phyloP scores from a whole-genome alignment of 2,888 invertebrate species.

The Stratiomys singularior region DNA sequence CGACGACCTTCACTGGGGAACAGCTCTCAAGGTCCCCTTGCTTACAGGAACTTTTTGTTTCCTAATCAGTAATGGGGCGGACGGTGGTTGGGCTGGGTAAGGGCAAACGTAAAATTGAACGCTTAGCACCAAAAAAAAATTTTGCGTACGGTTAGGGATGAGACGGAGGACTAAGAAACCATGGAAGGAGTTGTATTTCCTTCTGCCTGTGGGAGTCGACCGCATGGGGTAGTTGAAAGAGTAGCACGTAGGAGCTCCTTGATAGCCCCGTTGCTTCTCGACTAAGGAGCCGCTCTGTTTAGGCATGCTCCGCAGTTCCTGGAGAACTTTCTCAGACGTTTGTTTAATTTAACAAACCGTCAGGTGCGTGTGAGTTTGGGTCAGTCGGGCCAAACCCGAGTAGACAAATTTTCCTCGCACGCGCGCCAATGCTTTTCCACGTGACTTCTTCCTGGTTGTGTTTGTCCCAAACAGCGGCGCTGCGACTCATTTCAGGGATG shows the following conservation, averaged over 20 bases:
- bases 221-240: not conserved
- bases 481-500: not conserved
- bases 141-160: conserved; percentile 19
- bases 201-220: not conserved
- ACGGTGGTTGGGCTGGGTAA: not conserved
- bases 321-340: not conserved
- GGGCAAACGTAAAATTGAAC: not conserved
- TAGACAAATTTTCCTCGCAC: conserved; percentile 53
- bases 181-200: not conserved
- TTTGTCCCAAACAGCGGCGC: conserved; percentile 48
- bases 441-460: conserved; percentile 54
- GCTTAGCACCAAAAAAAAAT: conserved; percentile 13
- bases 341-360: not conserved
- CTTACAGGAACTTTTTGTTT: conserved; percentile 25
- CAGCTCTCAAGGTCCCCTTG: conserved; percentile 37
- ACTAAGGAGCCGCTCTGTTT: not conserved
- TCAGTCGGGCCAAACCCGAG: not conserved
- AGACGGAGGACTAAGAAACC: too few relatives aligned
- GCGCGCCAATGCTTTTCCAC: conserved; percentile 55
- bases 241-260: not conserved
- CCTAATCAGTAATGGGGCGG: not conserved
- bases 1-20: conserved; percentile 41
- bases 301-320: not conserved
- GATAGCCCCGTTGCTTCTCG: not conserved
- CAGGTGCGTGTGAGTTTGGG: conserved; percentile 40